Evolutionary conservation across 53 echinoderm and acorn worm species (phyloP).

Genomic region (Crossaster papposus): DNA sequence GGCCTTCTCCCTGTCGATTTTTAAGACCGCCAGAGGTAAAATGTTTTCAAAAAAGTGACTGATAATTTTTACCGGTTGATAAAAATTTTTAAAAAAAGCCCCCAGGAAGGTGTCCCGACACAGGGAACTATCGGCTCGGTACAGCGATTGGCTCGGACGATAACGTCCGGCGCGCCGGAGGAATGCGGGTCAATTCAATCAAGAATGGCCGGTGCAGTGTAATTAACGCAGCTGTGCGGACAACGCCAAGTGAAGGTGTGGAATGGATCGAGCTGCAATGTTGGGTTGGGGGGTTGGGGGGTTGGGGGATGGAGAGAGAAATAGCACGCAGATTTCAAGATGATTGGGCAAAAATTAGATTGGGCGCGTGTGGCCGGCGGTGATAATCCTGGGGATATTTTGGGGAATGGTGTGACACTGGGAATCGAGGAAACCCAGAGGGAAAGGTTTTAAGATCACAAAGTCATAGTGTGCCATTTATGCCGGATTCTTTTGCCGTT

Average conservation of each 20-base stretch:
- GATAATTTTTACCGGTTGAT: no score
- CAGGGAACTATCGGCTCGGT: constrained; percentile 8
- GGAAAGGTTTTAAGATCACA: neutral
- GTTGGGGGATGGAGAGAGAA: neutral
- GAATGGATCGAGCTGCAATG: neutral
- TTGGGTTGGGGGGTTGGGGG: neutral
- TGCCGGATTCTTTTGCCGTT: neutral
- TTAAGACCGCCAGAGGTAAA: neutral
- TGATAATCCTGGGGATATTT: constrained; percentile 39
- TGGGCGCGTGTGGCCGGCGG: constrained; percentile 15
- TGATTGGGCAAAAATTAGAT: constrained; percentile 58
- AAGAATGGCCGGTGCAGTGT: constrained; percentile 18
- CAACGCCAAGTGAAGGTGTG: constrained; percentile 7
- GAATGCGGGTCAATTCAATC: constrained; percentile 60
- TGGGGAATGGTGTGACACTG: constrained; percentile 1
- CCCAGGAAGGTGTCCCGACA: constrained; percentile 25
- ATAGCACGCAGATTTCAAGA: constrained; percentile 24
- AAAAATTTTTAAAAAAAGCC: constrained; percentile 26
- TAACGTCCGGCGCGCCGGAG: constrained; percentile 38
- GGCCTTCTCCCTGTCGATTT: neutral
- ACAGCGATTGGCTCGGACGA: constrained; percentile 16
- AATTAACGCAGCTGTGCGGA: constrained; percentile 54
- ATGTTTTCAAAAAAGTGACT: constrained; percentile 13
- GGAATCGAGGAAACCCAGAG: neutral
- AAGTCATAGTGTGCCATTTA: constrained; percentile 2